A percentile compares a stretch with the other conserved stretches of the same genome.
These are phyloP conservation scores for Platysternon megacephalum DNA, from an alignment of 2,113 vertebrate species.

Conservation along the genomic window DNA sequence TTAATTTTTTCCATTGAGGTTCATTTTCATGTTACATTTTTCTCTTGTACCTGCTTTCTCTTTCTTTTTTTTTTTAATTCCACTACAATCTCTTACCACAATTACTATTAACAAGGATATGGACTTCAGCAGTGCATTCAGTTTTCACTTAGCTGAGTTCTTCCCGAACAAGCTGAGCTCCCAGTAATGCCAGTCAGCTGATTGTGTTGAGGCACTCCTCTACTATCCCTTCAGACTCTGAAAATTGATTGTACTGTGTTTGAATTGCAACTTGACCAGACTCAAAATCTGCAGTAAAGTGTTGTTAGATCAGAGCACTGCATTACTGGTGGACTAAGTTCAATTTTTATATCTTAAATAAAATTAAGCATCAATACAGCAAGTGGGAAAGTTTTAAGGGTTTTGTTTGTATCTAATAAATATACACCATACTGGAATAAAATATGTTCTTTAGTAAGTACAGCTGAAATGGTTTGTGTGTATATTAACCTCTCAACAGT, in stretches of 20 bases:
- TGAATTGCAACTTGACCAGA: not conserved
- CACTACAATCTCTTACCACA: not conserved
- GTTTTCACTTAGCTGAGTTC: not conserved
- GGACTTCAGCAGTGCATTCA: not conserved
- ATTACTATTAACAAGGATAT: not conserved
- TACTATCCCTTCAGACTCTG: constrained; percentile 6
- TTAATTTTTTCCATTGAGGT: not conserved
- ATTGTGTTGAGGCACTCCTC: not conserved
- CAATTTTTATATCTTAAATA: not conserved
- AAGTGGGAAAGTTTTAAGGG: not conserved
- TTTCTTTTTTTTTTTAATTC: not conserved
- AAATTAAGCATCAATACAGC: not conserved
- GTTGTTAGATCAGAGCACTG: not conserved
- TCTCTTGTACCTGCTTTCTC: not conserved
- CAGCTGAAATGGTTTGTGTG: fast-evolving
- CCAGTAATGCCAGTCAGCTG: not conserved
- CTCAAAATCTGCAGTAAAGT: constrained; percentile 7
- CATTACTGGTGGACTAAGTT: not conserved
- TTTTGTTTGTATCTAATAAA: not conserved
- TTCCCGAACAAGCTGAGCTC: not conserved
- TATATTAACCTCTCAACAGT: not conserved
- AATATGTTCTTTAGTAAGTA: not conserved
- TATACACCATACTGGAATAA: not conserved
- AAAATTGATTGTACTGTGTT: constrained; percentile 15
- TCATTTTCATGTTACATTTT: not conserved